A percentile compares a stretch with the other conserved stretches of the same genome.
These are phyloP conservation scores for Lamellibrachia columna DNA, from an alignment of 2,888 invertebrate species.

Conservation along the genomic window DNA sequence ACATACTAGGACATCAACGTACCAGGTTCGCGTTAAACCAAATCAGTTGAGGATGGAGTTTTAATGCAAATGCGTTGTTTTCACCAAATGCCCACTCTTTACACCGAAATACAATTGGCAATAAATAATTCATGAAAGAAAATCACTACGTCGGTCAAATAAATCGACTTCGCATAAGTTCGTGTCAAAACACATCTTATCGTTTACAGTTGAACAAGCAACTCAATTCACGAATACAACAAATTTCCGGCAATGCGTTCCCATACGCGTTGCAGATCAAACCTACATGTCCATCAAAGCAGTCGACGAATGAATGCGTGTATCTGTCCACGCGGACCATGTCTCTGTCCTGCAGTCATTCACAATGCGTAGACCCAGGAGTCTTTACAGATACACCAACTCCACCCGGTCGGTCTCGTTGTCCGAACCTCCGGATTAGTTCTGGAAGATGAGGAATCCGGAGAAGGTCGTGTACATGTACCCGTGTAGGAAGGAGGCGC, in stretches of 20 bases:
- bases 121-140: neutral
- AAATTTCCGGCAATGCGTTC: neutral
- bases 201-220: neutral
- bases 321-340: neutral
- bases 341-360: neutral
- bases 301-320: neutral
- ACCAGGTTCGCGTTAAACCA: too few relatives aligned
- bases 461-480: conserved; percentile 65
- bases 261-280: neutral
- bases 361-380: neutral
- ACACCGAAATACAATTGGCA: neutral
- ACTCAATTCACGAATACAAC: neutral
- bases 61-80: neutral
- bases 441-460: conserved; percentile 57
- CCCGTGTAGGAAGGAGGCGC: conserved; percentile 62
- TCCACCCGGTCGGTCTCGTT: neutral
- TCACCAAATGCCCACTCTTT: neutral
- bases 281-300: neutral
- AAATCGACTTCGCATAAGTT: neutral
- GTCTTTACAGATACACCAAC: neutral
- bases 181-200: neutral
- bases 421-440: conserved; percentile 13
- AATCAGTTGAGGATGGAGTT: too few relatives aligned
- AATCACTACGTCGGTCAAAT: neutral
- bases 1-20: too few relatives aligned